phyloP scores from a whole-genome alignment of 2,797 vertebrate genomes.

The Tapera naevia region DNA sequence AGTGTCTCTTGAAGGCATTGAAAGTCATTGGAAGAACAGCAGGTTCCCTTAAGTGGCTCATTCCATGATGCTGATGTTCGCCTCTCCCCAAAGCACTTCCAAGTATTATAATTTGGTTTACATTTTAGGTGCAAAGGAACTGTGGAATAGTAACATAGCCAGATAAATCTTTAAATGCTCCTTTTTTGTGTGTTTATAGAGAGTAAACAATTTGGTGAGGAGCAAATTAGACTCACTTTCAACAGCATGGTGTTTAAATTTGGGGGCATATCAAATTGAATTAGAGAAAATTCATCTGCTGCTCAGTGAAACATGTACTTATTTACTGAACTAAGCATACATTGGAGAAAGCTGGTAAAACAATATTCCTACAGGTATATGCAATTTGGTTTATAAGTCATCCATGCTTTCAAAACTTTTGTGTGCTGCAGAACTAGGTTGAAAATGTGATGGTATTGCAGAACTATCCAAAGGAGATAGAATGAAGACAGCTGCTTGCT shows the following conservation, averaged over 20 bases:
- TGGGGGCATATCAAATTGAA: background rate
- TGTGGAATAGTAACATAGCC: background rate
- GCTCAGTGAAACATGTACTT: background rate
- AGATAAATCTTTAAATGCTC: background rate
- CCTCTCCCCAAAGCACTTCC: background rate
- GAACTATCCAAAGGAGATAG: background rate
- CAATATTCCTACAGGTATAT: background rate
- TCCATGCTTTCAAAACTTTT: background rate
- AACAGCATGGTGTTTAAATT: background rate
- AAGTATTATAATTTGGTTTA: background rate
- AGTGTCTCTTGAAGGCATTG: background rate
- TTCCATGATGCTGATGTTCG: background rate
- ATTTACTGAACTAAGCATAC: background rate
- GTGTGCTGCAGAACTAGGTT: background rate
- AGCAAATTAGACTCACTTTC: background rate
- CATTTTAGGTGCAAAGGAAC: background rate
- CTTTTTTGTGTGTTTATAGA: background rate
- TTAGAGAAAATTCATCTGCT: background rate
- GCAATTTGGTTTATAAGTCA: background rate
- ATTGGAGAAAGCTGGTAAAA: background rate
- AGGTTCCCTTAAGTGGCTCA: background rate
- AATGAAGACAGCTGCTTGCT: background rate
- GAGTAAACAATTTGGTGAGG: background rate
- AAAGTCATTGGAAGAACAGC: background rate
- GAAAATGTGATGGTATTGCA: background rate